Evolutionary conservation across 2,888 invertebrate genomes (phyloP).

Genomic region (Tenthredo amoena): DNA sequence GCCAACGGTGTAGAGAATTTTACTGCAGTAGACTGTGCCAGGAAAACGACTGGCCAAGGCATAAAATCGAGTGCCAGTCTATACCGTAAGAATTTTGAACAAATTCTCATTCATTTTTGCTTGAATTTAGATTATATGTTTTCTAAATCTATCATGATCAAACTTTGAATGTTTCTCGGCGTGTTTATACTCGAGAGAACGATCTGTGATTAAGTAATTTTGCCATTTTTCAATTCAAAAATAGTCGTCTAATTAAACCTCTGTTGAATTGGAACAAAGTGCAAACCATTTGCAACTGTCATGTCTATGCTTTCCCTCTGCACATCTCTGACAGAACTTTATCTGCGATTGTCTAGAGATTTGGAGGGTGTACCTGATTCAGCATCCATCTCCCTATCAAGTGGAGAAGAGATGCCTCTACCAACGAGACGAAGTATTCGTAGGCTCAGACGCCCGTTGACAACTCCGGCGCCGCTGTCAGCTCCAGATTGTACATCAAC

Average conservation of each 20-base stretch:
- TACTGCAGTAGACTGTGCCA: slow-evolving; percentile 72
- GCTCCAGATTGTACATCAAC: background rate
- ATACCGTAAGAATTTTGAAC: slow-evolving; percentile 67
- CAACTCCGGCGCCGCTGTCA: background rate
- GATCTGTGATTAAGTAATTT: background rate
- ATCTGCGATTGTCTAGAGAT: background rate
- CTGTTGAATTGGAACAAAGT: background rate
- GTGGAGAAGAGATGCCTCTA: background rate
- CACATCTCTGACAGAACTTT: background rate
- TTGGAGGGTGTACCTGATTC: slow-evolving; percentile 10
- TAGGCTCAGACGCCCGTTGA: slow-evolving; percentile 9
- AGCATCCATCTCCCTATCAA: slow-evolving; percentile 9
- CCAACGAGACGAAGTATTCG: background rate
- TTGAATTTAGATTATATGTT: background rate
- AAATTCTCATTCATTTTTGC: background rate
- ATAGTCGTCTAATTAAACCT: background rate
- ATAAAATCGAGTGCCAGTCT: slow-evolving; percentile 66
- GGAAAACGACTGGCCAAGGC: slow-evolving; percentile 69
- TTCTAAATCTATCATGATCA: background rate
- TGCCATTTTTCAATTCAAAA: background rate
- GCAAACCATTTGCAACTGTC: background rate
- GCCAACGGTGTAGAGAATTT: slow-evolving; percentile 65
- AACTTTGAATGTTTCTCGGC: background rate
- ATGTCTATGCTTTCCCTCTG: background rate
- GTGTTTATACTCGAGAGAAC: background rate